Percentiles rank a stretch among this genome's conserved stretches.
Conservation (phyloP, 2,113 vertebrate species). For the Anas platyrhynchos region DNA sequence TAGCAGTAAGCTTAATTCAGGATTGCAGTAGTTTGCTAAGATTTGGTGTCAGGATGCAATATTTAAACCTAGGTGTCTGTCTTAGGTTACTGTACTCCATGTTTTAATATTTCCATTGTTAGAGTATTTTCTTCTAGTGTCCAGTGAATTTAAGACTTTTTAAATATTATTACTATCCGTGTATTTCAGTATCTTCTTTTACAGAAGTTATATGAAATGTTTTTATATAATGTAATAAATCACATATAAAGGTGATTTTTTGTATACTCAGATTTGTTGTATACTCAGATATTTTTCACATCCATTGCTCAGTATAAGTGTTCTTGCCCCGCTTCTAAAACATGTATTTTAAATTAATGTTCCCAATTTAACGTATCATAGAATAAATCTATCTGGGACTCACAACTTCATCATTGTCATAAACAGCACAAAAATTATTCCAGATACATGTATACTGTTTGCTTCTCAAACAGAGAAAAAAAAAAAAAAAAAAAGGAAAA, state of each 20-base stretch:
- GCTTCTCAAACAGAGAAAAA: neutral
- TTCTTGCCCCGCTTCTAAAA: neutral
- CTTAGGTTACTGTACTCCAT: neutral
- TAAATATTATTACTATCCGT: neutral
- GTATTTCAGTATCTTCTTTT: slow-evolving; percentile 4
- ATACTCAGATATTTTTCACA: slow-evolving; percentile 16
- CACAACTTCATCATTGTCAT: neutral
- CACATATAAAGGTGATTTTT: neutral
- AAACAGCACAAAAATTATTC: neutral
- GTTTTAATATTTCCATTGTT: neutral
- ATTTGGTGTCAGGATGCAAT: neutral
- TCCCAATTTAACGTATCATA: slow-evolving; percentile 37
- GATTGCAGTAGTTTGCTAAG: neutral
- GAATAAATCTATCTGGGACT: neutral
- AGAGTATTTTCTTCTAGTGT: neutral
- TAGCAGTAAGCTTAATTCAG: slow-evolving; percentile 9
- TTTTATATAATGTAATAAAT: slow-evolving; percentile 43
- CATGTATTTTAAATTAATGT: neutral
- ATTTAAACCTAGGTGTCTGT: neutral
- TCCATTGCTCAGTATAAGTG: neutral
- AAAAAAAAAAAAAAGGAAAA: neutral
- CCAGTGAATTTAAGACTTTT: neutral
- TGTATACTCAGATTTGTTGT: neutral
- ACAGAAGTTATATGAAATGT: neutral
- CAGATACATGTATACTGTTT: neutral